Evolutionary conservation across 2,888 invertebrate genomes (phyloP), one percentile per base, ranked within the genome.

Genomic region (Myopa tessellatipennis): DNA sequence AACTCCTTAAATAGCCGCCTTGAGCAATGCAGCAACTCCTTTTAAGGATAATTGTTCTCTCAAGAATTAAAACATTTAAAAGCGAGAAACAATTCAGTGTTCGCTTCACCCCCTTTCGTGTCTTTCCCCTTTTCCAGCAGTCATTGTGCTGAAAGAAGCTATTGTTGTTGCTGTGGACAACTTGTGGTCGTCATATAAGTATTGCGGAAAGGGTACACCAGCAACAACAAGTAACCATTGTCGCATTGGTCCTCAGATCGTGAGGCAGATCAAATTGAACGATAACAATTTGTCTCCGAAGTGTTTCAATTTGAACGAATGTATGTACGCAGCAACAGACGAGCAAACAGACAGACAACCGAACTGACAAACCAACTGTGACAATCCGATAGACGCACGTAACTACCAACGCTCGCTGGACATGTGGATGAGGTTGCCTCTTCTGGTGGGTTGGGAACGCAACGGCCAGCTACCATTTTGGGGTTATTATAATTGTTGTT

Each of bases 241-340:
- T 75, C 75, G 50, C 75, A 60, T 45, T 45, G 45, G 58, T 69
- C 50, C 69, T 68, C 58, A 68, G 87, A 85, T 85, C 87, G 87
- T 86, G 87, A 86, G 84, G 85, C 85, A 86, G 87, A 87, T 87
- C 87, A 87, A 87, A 88, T 88, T 88, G 87, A 88, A 87, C 88
- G 87, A 88, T 88, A 88, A 88, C 88, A 88, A 88, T 88, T 88
- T 88, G 88, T 88, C 88, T 85, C 86, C 85, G 86, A 88, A 88
- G 88, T 88, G 88, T 88, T 88, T 87, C 87, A 87, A 87, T 87
- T 87, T 87, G 83, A 87, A 83, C 85, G 83, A 83, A 82, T 79
- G 77, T 61, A 61, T 50, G 52, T 52, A 36, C 52, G 68, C 55
- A 52, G 36, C 12, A 55, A 2, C n/a, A 60, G 60, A 12, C 38